phyloP scores from a whole-genome alignment of 1,140 invertebrate species.

The Eulimnadia texana region DNA sequence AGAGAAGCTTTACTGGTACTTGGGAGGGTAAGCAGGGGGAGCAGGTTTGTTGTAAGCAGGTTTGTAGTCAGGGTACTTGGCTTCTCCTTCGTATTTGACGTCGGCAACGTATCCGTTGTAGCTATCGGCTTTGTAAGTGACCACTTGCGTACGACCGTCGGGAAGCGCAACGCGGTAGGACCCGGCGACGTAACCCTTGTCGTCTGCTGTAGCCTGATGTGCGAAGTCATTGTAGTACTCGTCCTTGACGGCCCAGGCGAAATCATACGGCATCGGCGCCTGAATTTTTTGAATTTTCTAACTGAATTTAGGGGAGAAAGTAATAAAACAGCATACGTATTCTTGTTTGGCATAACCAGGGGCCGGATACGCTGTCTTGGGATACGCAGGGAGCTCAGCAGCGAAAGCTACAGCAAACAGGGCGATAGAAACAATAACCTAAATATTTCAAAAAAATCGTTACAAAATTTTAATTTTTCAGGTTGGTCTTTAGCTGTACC shows the following conservation, averaged over 20 bases:
- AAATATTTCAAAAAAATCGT: neutral
- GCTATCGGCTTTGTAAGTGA: slow-evolving; percentile 63
- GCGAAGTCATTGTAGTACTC: slow-evolving; percentile 53
- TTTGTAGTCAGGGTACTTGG: slow-evolving; percentile 36
- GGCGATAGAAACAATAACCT: neutral
- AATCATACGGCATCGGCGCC: slow-evolving; percentile 38
- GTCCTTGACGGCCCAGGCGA: slow-evolving; percentile 56
- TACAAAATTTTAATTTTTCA: neutral
- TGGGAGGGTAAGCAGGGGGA: too few relatives aligned
- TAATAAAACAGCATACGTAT: neutral
- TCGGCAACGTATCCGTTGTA: slow-evolving; percentile 63
- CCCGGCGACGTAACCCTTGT: slow-evolving; percentile 41
- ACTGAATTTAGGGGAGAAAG: neutral
- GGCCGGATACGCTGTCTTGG: neutral
- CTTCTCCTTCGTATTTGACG: slow-evolving; percentile 56
- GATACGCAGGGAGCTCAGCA: neutral
- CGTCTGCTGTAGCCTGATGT: slow-evolving; percentile 47
- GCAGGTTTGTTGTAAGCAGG: slow-evolving; percentile 4
- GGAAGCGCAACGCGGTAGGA: slow-evolving; percentile 58
- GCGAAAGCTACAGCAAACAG: neutral
- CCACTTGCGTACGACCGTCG: slow-evolving; percentile 57
- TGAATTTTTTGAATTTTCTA: neutral
- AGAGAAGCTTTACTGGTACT: too few relatives aligned
- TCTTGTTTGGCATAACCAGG: neutral
- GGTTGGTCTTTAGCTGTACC: neutral